Conservation (phyloP, 2,888 invertebrate genomes). For the Plebejus anna region DNA sequence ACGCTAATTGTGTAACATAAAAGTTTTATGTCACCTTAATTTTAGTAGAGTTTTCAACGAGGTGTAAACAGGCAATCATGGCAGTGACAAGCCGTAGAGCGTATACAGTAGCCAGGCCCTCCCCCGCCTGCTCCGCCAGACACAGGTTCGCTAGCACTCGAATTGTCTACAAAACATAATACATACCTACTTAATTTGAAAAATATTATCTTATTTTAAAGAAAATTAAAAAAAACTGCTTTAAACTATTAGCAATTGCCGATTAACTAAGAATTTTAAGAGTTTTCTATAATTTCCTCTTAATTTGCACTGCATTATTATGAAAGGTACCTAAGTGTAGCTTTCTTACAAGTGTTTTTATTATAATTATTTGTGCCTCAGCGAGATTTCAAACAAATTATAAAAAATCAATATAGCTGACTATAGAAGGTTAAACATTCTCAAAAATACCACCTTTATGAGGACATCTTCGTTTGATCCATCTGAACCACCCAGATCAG, state of each 20-base stretch:
- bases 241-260: background rate
- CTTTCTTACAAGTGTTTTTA: background rate
- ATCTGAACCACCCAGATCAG: conserved; percentile 73
- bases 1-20: background rate
- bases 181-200: background rate
- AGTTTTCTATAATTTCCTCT: too few species aligned
- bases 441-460: conserved; percentile 75
- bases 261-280: too few species aligned
- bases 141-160: conserved; percentile 93
- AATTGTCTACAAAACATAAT: conserved; percentile 76
- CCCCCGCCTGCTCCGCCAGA: conserved; percentile 87
- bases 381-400: background rate
- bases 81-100: conserved; percentile 64
- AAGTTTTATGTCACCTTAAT: background rate
- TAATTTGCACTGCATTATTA: too few species aligned
- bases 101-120: conserved; percentile 75
- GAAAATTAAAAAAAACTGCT: background rate
- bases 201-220: background rate
- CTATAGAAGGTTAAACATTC: background rate
- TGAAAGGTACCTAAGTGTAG: background rate
- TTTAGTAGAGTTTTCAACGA: conserved; percentile 50
- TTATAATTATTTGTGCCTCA: background rate
- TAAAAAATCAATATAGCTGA: background rate
- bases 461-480: conserved; percentile 83
- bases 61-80: conserved; percentile 56